Conservation (phyloP, 30 jellyfish, hydroid and myxozoan genomes). For the Turritopsis rubra region DNA sequence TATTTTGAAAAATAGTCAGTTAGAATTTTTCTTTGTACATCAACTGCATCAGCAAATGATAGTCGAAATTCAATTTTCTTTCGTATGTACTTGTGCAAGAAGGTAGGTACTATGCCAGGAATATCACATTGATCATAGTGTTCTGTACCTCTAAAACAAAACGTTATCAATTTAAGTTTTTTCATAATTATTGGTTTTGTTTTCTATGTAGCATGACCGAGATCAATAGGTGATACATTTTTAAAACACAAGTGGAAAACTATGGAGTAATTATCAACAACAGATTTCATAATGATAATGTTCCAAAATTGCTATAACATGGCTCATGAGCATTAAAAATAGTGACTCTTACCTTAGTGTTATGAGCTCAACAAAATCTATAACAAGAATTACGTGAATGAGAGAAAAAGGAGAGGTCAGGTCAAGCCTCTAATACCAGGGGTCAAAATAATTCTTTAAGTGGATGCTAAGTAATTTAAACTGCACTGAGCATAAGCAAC, state of each 20-base stretch:
- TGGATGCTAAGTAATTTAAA: not conserved
- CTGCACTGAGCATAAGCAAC: not conserved
- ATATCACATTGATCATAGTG: slow-evolving; percentile 60
- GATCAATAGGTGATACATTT: too few species aligned
- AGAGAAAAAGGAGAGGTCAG: too few species aligned
- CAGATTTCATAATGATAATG: too few species aligned
- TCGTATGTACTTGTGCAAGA: not conserved
- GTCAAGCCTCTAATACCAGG: not conserved
- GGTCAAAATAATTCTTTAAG: not conserved
- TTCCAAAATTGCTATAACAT: too few species aligned
- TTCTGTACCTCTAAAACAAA: slow-evolving; percentile 48
- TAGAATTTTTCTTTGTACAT: slow-evolving; percentile 20
- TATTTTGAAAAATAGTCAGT: slow-evolving; percentile 1
- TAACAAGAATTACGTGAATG: not conserved
- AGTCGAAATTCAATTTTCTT: not conserved
- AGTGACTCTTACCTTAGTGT: not conserved
- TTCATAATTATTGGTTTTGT: too few species aligned
- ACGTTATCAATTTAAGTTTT: too few species aligned
- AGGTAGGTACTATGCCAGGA: slow-evolving; percentile 55
- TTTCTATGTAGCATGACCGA: too few species aligned
- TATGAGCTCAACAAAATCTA: not conserved
- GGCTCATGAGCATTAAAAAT: too few species aligned
- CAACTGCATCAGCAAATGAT: slow-evolving; percentile 11
- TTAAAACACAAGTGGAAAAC: too few species aligned
- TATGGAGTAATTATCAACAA: too few species aligned